phyloP scores from a whole-genome alignment of 2,888 invertebrate species.

The Leucoptera coffeella region DNA sequence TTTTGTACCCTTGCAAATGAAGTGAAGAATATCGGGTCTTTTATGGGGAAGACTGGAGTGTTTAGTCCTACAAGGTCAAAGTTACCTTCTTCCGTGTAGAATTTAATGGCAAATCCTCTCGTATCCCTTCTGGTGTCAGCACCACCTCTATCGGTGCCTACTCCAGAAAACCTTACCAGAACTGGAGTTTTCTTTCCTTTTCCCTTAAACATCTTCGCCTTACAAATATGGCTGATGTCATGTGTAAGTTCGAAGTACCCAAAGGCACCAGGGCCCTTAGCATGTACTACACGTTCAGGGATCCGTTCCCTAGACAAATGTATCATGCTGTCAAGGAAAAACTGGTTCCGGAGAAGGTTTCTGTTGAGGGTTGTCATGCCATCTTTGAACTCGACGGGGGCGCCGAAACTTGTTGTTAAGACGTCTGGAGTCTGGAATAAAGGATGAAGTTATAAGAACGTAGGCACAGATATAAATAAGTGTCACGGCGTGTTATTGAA shows the following conservation, averaged over 20 bases:
- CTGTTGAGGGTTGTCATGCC: conserved; percentile 6
- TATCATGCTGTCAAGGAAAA: conserved; percentile 59
- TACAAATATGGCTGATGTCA: conserved; percentile 63
- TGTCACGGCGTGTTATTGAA: no score
- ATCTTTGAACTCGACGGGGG: conserved; percentile 6
- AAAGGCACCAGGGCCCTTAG: conserved; percentile 79
- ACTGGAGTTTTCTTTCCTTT: conserved; percentile 67
- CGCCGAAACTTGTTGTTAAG: conserved; percentile 5
- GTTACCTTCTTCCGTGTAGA: no score
- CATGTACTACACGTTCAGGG: conserved; percentile 83
- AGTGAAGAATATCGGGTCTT: conserved; percentile 76
- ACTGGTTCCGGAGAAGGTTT: conserved; percentile 6
- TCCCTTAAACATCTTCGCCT: conserved; percentile 60
- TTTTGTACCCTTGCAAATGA: conserved; percentile 88
- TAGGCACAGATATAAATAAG: no score
- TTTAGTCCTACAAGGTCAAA: conserved; percentile 86
- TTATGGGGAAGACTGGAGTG: conserved; percentile 77
- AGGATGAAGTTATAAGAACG: no score
- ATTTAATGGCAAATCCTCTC: conserved; percentile 78
- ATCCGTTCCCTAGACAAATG: conserved; percentile 82
- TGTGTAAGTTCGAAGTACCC: conserved; percentile 73
- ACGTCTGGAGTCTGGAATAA: no score
- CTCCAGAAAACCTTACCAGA: conserved; percentile 67
- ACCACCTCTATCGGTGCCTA: conserved; percentile 73
- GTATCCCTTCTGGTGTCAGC: conserved; percentile 78